Evolutionary conservation across 2,888 invertebrate species (phyloP).

Genomic region (Andrena bicolor): DNA sequence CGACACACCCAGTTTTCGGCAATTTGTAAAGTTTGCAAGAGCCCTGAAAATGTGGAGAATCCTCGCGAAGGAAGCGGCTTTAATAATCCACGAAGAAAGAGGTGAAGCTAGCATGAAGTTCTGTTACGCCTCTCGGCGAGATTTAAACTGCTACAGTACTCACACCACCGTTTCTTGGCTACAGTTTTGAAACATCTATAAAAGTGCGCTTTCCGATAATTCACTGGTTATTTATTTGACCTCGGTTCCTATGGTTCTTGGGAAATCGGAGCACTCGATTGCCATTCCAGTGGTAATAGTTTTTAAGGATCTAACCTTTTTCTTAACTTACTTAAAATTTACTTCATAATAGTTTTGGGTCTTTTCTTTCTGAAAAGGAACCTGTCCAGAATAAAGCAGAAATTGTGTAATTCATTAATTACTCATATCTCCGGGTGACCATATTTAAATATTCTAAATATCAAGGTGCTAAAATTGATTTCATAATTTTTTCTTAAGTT

Average conservation of each 20-base stretch:
- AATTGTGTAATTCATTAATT: no score
- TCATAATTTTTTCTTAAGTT: no score
- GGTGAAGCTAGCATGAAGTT: slow-evolving; percentile 52
- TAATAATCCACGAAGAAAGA: slow-evolving; percentile 58
- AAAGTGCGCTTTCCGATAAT: slow-evolving; percentile 54
- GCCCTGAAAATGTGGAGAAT: slow-evolving; percentile 37
- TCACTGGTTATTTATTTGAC: slow-evolving; percentile 59
- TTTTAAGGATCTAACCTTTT: slow-evolving; percentile 15
- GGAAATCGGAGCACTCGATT: slow-evolving; percentile 7
- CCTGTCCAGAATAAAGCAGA: no score
- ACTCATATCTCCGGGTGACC: no score
- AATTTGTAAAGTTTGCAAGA: slow-evolving; percentile 48
- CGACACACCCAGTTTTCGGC: slow-evolving; percentile 25
- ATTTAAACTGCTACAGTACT: slow-evolving; percentile 59
- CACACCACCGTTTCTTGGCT: slow-evolving; percentile 33
- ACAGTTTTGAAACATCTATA: slow-evolving; percentile 60
- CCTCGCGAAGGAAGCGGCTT: slow-evolving; percentile 41
- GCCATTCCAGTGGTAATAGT: slow-evolving; percentile 1
- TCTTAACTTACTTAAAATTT: not conserved
- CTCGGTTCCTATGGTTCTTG: not conserved
- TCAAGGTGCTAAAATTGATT: no score
- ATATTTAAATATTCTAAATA: no score
- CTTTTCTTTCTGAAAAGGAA: no score
- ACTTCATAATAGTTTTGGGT: not conserved
- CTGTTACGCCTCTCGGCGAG: slow-evolving; percentile 51